Evolutionary conservation across 2,888 invertebrate genomes (phyloP).

Genomic region (Chironomus tentans): DNA sequence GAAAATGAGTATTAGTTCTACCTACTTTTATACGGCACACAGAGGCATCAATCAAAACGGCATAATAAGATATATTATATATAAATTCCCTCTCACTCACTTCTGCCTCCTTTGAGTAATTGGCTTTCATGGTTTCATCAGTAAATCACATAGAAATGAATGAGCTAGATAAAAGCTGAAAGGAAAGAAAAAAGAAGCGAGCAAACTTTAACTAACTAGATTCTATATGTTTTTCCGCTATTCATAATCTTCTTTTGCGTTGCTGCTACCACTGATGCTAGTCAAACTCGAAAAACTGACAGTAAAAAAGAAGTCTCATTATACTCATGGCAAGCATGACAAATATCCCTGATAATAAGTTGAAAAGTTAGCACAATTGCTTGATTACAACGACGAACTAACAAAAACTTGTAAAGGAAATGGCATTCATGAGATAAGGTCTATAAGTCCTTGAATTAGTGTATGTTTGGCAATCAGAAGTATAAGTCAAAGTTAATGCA

Average conservation of each 20-base stretch:
- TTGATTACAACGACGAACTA: too few relatives aligned
- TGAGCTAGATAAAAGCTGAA: background rate
- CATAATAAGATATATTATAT: conserved; percentile 8
- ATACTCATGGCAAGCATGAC: background rate
- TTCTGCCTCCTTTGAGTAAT: conserved; percentile 11
- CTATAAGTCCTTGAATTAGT: too few relatives aligned
- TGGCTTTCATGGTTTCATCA: conserved; percentile 13
- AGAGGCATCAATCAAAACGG: conserved; percentile 24
- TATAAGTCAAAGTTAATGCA: background rate
- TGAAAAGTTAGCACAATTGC: too few relatives aligned
- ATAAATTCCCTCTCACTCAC: conserved; percentile 8
- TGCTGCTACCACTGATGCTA: background rate
- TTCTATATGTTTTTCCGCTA: background rate
- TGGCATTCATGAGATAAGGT: too few relatives aligned
- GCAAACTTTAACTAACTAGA: background rate
- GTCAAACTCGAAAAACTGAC: background rate
- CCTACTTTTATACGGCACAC: background rate
- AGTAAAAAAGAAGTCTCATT: background rate
- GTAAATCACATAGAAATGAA: background rate
- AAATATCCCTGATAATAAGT: background rate
- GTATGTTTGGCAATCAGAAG: too few relatives aligned
- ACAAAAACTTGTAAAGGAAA: too few relatives aligned
- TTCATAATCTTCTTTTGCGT: background rate
- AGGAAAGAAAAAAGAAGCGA: too few relatives aligned
- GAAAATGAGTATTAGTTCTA: background rate